These are phyloP conservation scores for Ianthella basta DNA, from an alignment of 37 sponge, comb jelly and placozoan species.

Conservation along the genomic window DNA sequence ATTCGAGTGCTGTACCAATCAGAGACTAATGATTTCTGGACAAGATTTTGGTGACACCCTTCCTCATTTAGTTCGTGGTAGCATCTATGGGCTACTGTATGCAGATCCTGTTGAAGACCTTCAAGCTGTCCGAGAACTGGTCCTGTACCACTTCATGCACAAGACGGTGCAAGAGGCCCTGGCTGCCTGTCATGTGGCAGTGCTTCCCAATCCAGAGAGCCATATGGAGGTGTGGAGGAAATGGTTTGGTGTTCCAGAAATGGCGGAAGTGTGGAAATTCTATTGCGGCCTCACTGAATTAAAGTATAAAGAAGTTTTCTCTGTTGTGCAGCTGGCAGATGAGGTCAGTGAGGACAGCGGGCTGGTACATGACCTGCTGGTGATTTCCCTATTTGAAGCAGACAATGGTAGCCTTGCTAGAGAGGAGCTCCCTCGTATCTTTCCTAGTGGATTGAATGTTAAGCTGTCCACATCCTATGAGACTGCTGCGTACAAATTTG, in stretches of 20 bases:
- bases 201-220: background rate
- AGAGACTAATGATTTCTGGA: background rate
- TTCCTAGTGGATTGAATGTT: too few relatives aligned
- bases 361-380: background rate
- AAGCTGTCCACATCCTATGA: too few relatives aligned
- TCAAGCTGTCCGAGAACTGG: background rate
- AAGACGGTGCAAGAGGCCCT: constrained; percentile 12
- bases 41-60: background rate
- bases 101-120: background rate
- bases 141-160: constrained; percentile 6
- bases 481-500: too few relatives aligned
- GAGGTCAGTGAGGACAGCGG: background rate
- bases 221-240: background rate
- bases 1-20: background rate
- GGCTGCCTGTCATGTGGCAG: background rate
- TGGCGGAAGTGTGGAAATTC: constrained; percentile 18
- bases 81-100: constrained; percentile 17
- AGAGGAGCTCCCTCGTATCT: background rate
- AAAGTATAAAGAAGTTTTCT: background rate
- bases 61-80: background rate
- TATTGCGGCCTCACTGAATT: background rate
- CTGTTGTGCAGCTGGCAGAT: background rate
- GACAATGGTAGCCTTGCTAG: background rate
- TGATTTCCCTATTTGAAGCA: constrained; percentile 15
- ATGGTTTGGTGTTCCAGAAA: background rate